These are phyloP conservation scores for Carollia perspicillata DNA, from an alignment of 2,113 vertebrate species.

Conservation along the genomic window DNA sequence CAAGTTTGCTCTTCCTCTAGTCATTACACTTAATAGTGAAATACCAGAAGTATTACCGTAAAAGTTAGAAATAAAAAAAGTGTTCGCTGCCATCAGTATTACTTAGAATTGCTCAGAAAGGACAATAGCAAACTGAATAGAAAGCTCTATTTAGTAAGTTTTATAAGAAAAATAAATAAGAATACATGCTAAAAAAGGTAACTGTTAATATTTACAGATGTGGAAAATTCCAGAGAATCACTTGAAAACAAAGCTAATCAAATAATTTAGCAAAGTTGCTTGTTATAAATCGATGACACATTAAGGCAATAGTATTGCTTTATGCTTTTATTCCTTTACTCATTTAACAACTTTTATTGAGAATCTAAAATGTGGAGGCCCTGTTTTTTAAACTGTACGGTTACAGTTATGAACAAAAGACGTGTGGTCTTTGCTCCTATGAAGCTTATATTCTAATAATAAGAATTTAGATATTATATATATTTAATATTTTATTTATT, in stretches of 20 bases:
- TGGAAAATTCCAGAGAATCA: conserved; percentile 20
- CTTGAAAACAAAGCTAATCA: neutral
- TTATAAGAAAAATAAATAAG: conserved; percentile 1
- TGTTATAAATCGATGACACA: neutral
- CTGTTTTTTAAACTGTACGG: neutral
- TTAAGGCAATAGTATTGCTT: neutral
- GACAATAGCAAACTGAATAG: neutral
- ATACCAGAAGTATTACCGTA: neutral
- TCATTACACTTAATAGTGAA: neutral
- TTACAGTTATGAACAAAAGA: neutral
- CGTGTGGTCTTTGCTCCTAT: neutral
- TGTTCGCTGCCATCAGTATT: neutral
- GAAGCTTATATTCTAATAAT: neutral
- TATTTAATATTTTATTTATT: too few relatives aligned
- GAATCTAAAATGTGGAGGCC: neutral
- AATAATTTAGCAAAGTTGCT: neutral
- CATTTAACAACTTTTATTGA: neutral
- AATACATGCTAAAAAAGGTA: neutral
- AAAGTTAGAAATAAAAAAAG: neutral
- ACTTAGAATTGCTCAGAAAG: conserved; percentile 14
- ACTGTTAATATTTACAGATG: neutral
- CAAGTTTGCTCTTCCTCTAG: neutral
- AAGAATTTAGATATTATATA: neutral
- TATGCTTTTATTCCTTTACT: neutral
- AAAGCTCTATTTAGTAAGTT: neutral